Percentiles rank a stretch among this genome's conserved stretches.
Evolutionary conservation across 1,140 invertebrate genomes (phyloP).

Genomic region (Monochamus saltuarius): DNA sequence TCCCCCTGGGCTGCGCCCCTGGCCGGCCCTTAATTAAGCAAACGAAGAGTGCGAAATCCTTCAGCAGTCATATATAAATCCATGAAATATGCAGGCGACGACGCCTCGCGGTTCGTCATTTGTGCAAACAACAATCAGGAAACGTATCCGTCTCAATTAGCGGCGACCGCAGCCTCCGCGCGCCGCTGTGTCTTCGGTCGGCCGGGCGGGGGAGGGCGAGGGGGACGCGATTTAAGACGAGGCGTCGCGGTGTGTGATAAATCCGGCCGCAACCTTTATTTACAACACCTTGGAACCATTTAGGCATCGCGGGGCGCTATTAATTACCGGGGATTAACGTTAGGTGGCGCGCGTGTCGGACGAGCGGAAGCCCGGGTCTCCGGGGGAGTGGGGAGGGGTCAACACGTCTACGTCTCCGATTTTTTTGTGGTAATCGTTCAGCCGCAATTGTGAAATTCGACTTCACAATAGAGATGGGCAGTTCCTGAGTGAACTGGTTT

Average conservation of each 20-base stretch:
- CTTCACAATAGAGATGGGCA: too few species aligned
- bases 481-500: too few species aligned
- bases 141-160: slow-evolving; percentile 41
- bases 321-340: too few species aligned
- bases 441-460: too few species aligned
- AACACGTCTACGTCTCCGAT: too few species aligned
- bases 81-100: slow-evolving; percentile 37
- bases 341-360: too few species aligned
- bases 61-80: slow-evolving; percentile 31
- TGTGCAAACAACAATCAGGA: slow-evolving; percentile 37
- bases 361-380: too few species aligned
- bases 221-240: slow-evolving; percentile 32
- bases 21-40: slow-evolving; percentile 20
- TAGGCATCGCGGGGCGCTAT: background rate
- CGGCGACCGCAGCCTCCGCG: slow-evolving; percentile 32
- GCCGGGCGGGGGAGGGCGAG: too few species aligned
- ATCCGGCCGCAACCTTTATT: slow-evolving; percentile 18
- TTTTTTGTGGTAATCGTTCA: too few species aligned
- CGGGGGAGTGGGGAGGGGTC: too few species aligned
- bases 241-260: slow-evolving; percentile 18
- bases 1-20: too few species aligned
- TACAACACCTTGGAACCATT: slow-evolving; percentile 25
- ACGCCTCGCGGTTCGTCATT: slow-evolving; percentile 30
- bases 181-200: slow-evolving; percentile 35
- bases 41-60: slow-evolving; percentile 21